Evolutionary conservation across 92 coral and sea anemone species (phyloP), one percentile per base, ranked within the genome.

Genomic region (Anthopleura xanthogrammica): DNA sequence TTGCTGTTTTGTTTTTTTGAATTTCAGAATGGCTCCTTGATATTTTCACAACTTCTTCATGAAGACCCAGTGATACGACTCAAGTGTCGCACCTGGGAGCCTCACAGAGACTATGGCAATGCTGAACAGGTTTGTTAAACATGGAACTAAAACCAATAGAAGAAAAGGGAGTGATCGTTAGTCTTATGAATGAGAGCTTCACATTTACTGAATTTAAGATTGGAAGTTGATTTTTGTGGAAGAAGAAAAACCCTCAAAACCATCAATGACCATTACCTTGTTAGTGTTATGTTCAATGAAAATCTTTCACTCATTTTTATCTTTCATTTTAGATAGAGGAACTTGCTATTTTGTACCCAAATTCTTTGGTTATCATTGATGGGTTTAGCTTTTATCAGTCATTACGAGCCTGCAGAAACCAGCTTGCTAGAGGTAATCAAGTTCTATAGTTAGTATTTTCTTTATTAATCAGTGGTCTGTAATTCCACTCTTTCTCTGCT

Each of bases 351-450:
- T 86, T 97, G 87, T 97, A 97, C 77, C 98, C 98, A 56, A 88
- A 74, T 75, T 92, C 99, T 5, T 83, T 94, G 90, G 99, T 97
- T 71, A 88, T 94, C 19, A 91, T 97, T 60, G 99, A 97, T 88
- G 99, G 99, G 2, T 97, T 97, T 66, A 97, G 99, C 82, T 82
- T 97, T 58, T 97, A 90, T 72, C 99, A 97, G 94, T 97, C 99
- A n/a, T 88, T 97, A 64, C 84, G 99, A 86, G 99, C 98, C 57
- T 97, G 99, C 74, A 86, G 99, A 79, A 97, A 94, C 80, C 99
- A 97, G 52, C 87, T 97, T 71, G 99, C 99, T 1, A 90, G 91
- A 87, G 99, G 99, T 97, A 39, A 88, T 68, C 58, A 54, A 11
- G 58, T 54, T 54, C 1, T 54, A 54, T 54, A 11, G 58, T 54